Evolutionary conservation across 2,797 vertebrate species (phyloP).

Genomic region (Rousettus madagascariensis): DNA sequence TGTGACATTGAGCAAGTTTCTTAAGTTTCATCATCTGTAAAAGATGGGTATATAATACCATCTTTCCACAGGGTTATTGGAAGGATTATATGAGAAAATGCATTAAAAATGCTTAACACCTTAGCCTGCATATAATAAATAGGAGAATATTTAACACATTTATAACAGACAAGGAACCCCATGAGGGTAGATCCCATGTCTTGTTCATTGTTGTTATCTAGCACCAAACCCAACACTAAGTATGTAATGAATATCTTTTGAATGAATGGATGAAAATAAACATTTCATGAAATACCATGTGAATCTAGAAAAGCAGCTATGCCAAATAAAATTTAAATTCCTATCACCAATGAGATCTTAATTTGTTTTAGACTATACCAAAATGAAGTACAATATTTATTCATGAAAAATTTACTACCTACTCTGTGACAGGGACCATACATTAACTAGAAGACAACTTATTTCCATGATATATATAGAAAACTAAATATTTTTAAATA

Average conservation of each 20-base stretch:
- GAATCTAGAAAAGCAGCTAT: background rate
- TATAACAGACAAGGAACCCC: background rate
- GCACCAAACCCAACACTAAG: background rate
- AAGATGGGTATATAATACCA: background rate
- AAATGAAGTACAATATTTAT: constrained; percentile 20
- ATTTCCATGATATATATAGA: background rate
- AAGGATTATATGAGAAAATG: background rate
- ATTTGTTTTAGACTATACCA: background rate
- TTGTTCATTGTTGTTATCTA: background rate
- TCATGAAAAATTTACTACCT: constrained; percentile 28
- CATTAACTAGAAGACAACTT: background rate
- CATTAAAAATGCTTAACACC: background rate
- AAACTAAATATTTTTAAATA: constrained; percentile 40
- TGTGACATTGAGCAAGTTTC: background rate
- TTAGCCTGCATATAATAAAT: background rate
- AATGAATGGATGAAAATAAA: constrained; percentile 10
- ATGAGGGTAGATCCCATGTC: background rate
- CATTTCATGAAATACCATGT: background rate
- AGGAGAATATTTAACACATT: background rate
- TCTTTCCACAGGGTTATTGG: background rate
- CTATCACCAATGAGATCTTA: background rate
- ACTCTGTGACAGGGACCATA: background rate
- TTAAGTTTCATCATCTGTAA: background rate
- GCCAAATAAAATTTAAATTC: constrained; percentile 34
- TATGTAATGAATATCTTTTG: background rate